Evolutionary conservation across 2,888 invertebrate genomes (phyloP).

Genomic region (Ectobius pallidus): DNA sequence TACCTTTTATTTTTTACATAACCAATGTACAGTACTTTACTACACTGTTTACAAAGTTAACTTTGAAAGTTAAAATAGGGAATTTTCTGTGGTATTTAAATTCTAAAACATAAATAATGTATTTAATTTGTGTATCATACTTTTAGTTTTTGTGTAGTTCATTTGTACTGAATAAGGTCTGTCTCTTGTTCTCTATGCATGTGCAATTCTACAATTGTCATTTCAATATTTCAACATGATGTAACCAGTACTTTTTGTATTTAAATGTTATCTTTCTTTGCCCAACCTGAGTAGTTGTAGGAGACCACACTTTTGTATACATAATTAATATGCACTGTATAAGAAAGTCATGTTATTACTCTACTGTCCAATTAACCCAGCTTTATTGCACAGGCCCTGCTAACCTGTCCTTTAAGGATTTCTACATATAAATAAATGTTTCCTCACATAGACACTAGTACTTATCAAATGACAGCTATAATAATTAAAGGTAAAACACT

Average conservation of each 20-base stretch:
- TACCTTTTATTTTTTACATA: too few relatives aligned
- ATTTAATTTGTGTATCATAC: too few relatives aligned
- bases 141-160: too few relatives aligned
- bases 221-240: not conserved
- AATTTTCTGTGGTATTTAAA: too few relatives aligned
- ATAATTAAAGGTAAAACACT: not conserved
- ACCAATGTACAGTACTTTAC: too few relatives aligned
- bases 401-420: not conserved
- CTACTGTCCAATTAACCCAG: not conserved
- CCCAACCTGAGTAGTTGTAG: not conserved
- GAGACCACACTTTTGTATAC: not conserved
- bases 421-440: not conserved
- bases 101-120: too few relatives aligned
- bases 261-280: not conserved
- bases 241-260: not conserved
- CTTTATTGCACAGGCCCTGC: constrained; percentile 9
- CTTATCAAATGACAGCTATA: not conserved
- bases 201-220: not conserved
- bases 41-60: too few relatives aligned
- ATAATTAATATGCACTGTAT: too few relatives aligned
- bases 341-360: not conserved
- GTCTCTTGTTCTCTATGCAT: not conserved
- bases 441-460: not conserved
- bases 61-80: too few relatives aligned
- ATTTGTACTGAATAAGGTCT: not conserved